These are phyloP conservation scores for Amphipyra berbera DNA, from an alignment of 2,888 invertebrate species.

Conservation along the genomic window DNA sequence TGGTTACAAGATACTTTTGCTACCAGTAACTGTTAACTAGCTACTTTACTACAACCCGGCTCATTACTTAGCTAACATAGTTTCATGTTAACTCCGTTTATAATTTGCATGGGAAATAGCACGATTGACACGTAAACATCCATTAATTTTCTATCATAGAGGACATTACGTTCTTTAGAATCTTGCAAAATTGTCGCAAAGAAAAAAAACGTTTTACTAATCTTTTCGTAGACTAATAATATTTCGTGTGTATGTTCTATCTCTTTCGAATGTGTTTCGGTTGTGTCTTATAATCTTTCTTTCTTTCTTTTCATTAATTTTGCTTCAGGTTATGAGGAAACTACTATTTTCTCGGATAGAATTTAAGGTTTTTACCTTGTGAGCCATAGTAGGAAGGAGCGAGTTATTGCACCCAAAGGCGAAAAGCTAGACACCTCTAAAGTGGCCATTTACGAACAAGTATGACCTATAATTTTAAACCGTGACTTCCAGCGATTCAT, in stretches of 20 bases:
- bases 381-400: background rate
- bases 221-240: no score
- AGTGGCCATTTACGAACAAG: constrained; percentile 8
- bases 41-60: constrained; percentile 20
- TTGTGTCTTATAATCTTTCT: no score
- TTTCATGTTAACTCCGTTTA: constrained; percentile 39
- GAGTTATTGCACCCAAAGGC: constrained; percentile 4
- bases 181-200: no score
- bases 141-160: constrained; percentile 30
- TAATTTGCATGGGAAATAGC: constrained; percentile 46
- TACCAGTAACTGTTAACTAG: constrained; percentile 8
- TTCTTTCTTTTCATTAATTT: constrained; percentile 10
- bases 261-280: no score
- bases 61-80: constrained; percentile 35
- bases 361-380: background rate
- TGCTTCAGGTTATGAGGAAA: constrained; percentile 9
- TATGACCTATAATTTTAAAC: constrained; percentile 18
- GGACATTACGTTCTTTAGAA: constrained; percentile 13
- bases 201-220: no score
- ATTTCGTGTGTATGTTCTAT: no score
- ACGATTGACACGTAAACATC: constrained; percentile 41
- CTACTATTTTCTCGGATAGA: constrained; percentile 6
- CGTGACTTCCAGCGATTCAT: constrained; percentile 9
- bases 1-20: constrained; percentile 11
- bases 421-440: constrained; percentile 5